A percentile compares a stretch with the other conserved stretches of the same genome.
These are phyloP conservation scores for Bathynomus jamesi DNA, from an alignment of 1,140 invertebrate genomes.

Conservation along the genomic window DNA sequence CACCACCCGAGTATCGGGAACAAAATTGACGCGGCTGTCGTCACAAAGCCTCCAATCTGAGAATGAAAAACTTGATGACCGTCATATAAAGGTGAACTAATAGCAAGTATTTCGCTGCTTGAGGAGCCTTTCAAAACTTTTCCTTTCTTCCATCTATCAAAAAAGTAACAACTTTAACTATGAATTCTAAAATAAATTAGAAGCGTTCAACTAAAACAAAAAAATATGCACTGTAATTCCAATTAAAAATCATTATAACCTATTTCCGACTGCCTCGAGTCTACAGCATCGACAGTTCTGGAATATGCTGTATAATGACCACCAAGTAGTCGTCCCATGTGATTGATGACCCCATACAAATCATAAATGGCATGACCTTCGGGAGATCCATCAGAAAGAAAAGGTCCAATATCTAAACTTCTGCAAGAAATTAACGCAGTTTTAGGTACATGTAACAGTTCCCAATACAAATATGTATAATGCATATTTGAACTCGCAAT, in stretches of 20 bases:
- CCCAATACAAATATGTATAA: not conserved
- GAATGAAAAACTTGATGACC: too few species aligned
- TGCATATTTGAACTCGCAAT: not conserved
- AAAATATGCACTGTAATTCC: too few species aligned
- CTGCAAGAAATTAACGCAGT: constrained; percentile 34
- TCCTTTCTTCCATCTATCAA: too few species aligned
- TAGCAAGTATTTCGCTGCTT: too few species aligned
- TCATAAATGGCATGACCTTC: constrained; percentile 47
- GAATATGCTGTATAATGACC: constrained; percentile 52
- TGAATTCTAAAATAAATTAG: too few species aligned
- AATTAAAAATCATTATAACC: too few species aligned
- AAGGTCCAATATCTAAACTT: constrained; percentile 46
- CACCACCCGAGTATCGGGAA: constrained; percentile 44
- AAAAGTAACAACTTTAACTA: too few species aligned
- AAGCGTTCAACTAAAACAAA: too few species aligned
- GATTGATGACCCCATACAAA: constrained; percentile 52
- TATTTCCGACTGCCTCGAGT: constrained; percentile 40
- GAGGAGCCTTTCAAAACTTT: too few species aligned
- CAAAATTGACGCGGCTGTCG: constrained; percentile 44
- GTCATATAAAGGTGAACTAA: too few species aligned
- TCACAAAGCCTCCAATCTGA: constrained; percentile 49
- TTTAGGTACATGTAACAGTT: not conserved
- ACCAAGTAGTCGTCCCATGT: constrained; percentile 49
- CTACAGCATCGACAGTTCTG: constrained; percentile 39
- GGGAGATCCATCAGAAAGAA: constrained; percentile 39